A percentile compares a stretch with the other conserved stretches of the same genome.
These are phyloP conservation scores for Hylaea fasciaria DNA, from an alignment of 2,888 invertebrate genomes.

Conservation along the genomic window DNA sequence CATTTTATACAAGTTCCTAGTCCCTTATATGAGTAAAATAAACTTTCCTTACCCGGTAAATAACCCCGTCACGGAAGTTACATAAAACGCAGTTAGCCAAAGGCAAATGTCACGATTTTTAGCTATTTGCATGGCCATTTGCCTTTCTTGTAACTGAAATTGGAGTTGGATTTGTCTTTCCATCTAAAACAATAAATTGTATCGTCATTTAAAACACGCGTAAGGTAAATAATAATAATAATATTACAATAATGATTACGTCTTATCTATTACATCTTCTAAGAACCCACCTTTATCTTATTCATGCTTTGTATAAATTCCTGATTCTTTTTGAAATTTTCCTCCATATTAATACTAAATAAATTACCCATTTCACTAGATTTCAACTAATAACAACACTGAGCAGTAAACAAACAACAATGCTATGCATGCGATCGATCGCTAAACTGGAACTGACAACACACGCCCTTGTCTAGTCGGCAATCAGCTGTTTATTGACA, in stretches of 20 bases:
- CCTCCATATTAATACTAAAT: slow-evolving; percentile 86
- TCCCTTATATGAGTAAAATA: too few relatives aligned
- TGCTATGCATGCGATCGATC: slow-evolving; percentile 12
- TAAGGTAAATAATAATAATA: too few relatives aligned
- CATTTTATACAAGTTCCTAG: too few relatives aligned
- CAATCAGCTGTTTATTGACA: slow-evolving; percentile 17
- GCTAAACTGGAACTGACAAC: not conserved
- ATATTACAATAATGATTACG: too few relatives aligned
- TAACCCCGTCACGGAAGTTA: slow-evolving; percentile 76
- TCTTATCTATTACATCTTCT: not conserved
- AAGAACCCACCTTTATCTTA: slow-evolving; percentile 83
- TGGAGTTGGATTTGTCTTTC: slow-evolving; percentile 93
- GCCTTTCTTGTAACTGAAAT: slow-evolving; percentile 90
- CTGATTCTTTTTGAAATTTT: slow-evolving; percentile 88
- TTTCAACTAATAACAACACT: slow-evolving; percentile 8
- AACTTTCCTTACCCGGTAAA: not conserved
- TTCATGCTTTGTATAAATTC: slow-evolving; percentile 88
- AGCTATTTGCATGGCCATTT: slow-evolving; percentile 89
- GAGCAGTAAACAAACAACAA: slow-evolving; percentile 5
- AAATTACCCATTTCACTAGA: slow-evolving; percentile 84
- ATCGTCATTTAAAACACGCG: not conserved
- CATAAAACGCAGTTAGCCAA: slow-evolving; percentile 89
- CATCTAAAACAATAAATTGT: slow-evolving; percentile 76
- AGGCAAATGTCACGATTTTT: slow-evolving; percentile 89
- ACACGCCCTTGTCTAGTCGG: slow-evolving; percentile 11